Conservation (phyloP, 2,113 vertebrate species). For the Brachirus orientalis region DNA sequence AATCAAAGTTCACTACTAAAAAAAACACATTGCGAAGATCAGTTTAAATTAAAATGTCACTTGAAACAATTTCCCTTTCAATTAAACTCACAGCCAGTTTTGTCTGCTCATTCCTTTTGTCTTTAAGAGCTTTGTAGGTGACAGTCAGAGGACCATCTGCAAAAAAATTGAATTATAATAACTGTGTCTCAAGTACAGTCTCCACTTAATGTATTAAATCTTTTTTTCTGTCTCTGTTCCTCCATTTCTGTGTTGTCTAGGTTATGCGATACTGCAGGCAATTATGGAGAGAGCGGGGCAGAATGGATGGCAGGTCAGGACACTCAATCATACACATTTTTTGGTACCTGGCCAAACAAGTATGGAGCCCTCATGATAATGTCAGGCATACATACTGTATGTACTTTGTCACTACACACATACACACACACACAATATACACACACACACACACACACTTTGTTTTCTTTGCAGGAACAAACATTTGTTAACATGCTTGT, state of each 20-base stretch:
- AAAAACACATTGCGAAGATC: constrained; percentile 5
- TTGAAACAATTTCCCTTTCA: neutral
- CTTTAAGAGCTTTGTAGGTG: too few relatives aligned
- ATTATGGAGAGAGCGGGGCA: constrained; percentile 99
- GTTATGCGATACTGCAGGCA: constrained; percentile 98
- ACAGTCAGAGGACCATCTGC: too few relatives aligned
- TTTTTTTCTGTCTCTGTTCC: neutral
- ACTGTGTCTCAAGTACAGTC: neutral
- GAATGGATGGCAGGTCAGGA: constrained; percentile 98
- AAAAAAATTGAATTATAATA: too few relatives aligned
- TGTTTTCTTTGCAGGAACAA: neutral
- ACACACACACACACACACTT: neutral
- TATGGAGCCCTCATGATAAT: neutral
- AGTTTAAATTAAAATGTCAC: constrained; percentile 10
- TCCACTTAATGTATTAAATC: constrained; percentile 33
- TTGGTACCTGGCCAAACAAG: constrained; percentile 35
- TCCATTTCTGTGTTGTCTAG: constrained; percentile 79
- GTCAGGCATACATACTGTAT: neutral
- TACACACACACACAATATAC: neutral
- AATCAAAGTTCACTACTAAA: constrained; percentile 17
- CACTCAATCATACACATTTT: constrained; percentile 45
- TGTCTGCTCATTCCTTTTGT: too few relatives aligned
- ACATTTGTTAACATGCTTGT: constrained; percentile 3
- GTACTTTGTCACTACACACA: neutral
- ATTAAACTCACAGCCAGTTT: neutral